These are phyloP conservation scores for Pilophorus perplexus DNA, from an alignment of 2,888 invertebrate genomes.

Conservation along the genomic window DNA sequence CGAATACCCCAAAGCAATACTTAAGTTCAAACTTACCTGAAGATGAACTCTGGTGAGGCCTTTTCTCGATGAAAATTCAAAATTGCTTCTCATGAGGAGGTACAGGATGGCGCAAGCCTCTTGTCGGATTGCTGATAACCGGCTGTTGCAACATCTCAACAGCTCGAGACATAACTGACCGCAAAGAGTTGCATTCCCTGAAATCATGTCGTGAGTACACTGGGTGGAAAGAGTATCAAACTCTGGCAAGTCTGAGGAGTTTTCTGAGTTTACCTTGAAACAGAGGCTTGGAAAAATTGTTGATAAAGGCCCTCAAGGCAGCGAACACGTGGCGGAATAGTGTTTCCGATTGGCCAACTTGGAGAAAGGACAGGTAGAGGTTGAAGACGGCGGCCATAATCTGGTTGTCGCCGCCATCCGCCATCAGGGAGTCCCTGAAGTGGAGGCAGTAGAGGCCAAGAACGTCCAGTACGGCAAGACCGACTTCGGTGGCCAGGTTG, in stretches of 20 bases:
- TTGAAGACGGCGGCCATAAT: constrained; percentile 79
- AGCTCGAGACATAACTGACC: constrained; percentile 78
- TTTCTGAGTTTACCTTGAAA: constrained; percentile 76
- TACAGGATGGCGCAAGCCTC: constrained; percentile 91
- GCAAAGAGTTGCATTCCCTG: constrained; percentile 74
- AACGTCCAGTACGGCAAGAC: constrained; percentile 81
- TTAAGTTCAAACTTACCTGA: constrained; percentile 62
- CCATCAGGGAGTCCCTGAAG: constrained; percentile 60
- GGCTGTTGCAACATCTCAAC: constrained; percentile 80
- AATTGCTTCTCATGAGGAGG: constrained; percentile 89
- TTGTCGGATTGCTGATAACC: constrained; percentile 77
- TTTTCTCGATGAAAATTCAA: constrained; percentile 80
- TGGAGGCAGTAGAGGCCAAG: constrained; percentile 81
- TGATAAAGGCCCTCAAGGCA: constrained; percentile 85
- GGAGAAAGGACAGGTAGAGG: constrained; percentile 81
- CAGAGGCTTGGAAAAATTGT: constrained; percentile 77
- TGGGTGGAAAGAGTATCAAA: no score
- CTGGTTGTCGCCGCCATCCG: constrained; percentile 66
- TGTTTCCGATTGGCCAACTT: constrained; percentile 85
- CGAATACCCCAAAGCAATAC: no score
- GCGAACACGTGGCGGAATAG: constrained; percentile 90
- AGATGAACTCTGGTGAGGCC: constrained; percentile 85
- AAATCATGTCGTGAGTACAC: no score
- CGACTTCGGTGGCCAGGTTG: constrained; percentile 84
- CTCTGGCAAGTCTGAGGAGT: no score